Evolutionary conservation across 2,888 invertebrate genomes (phyloP), one percentile per base, ranked within the genome.

Genomic region (Lamellibrachia columna): DNA sequence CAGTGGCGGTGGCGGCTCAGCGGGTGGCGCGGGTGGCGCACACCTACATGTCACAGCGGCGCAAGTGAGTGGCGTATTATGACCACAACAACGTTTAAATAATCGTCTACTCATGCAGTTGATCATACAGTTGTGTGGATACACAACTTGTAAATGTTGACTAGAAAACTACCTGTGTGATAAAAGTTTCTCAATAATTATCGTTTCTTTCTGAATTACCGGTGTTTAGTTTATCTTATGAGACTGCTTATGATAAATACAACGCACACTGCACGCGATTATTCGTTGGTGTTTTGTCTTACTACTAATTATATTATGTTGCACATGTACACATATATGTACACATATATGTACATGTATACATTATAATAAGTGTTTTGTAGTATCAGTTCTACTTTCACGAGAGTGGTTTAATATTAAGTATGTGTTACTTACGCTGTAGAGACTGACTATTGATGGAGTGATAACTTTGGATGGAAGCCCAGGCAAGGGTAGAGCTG

Each of bases 1-100:
- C 8, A 95, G 95, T 94, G 95, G 95, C 40, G 95, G 95, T 52
- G 95, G 95, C 11, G 40, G 40, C 40, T 40, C 40, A 40, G 40
- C 40, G 40, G 40, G 94, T 55, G 95, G 94, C 3, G 93, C 94
- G 75, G 95, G 95, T 92, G 91, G 91, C 22, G 60, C 53, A 40
- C 58, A 40, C 15, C 22, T 92, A 22, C 92, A 40, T 15, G 53
- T 93, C 52, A 93, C 28, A 7, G 75, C 90, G 15, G 92, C 92
- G 7, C 53, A 75, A 75, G 75, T 75, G 75, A 22, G 75, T 75
- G 6, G 15, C 6, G 6, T 22, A 3, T 22, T 75, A 75, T 15
- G 6, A 75, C 1, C 40, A 40, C 40, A 40, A 40, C 40, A 40
- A 15, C 75, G 1, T 75, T 22, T 75, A 75, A 6, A 22, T 22